phyloP scores from a whole-genome alignment of 2,888 invertebrate species.

The Agonopterix heracliana region DNA sequence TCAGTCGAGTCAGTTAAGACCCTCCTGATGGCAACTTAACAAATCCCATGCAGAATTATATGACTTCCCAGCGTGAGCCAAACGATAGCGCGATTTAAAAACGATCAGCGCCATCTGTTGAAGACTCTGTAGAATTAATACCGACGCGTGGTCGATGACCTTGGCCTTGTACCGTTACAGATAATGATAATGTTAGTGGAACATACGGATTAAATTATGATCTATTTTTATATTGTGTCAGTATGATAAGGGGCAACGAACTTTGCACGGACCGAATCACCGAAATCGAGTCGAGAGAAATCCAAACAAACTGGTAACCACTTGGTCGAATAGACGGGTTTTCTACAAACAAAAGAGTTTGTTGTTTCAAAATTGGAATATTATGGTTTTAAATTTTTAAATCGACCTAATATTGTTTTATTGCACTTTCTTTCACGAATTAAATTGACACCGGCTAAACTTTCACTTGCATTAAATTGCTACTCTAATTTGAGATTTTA shows the following conservation, averaged over 20 bases:
- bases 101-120: slow-evolving; percentile 30
- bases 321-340: slow-evolving; percentile 10
- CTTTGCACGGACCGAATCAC: slow-evolving; percentile 10
- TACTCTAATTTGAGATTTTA: neutral
- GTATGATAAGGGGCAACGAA: slow-evolving; percentile 15
- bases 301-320: slow-evolving; percentile 19
- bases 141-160: slow-evolving; percentile 26
- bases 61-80: slow-evolving; percentile 7
- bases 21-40: slow-evolving; percentile 36
- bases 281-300: slow-evolving; percentile 24
- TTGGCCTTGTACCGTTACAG: slow-evolving; percentile 35
- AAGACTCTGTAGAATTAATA: slow-evolving; percentile 8
- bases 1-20: slow-evolving; percentile 76
- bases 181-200: slow-evolving; percentile 16
- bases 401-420: no score
- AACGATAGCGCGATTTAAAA: slow-evolving; percentile 29
- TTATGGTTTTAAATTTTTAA: neutral
- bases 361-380: neutral
- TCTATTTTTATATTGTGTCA: slow-evolving; percentile 15
- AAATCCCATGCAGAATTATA: neutral
- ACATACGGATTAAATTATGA: neutral
- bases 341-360: slow-evolving; percentile 11
- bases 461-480: neutral
- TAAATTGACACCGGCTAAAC: neutral
- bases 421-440: no score